Base-by-base conservation (phyloP, 2,113 vertebrate genomes). In the Engystomops pustulosus region DNA sequence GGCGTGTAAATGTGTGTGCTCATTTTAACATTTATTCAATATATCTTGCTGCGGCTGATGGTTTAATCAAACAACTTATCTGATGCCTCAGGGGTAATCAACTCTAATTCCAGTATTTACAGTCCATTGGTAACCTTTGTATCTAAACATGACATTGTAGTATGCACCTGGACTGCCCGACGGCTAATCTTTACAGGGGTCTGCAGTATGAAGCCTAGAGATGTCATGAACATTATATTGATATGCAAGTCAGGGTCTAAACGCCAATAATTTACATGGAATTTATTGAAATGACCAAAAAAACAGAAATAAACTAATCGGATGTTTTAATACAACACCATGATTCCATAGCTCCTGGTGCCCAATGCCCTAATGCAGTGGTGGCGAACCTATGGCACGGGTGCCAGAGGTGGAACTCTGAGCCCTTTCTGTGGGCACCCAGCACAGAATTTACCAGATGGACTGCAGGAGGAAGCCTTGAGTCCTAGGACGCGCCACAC, bases 21-120 rank as follows among this genome's bases (percentile, higher is more conserved):
- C 47, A 55, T 55, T 53, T 25, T 71, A 81, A 41, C 47, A 55
- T 17, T 11, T 38, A 18, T 36, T 70, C 44, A 53, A 55, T 81
- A 71, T 38, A 81, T 81, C 65, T 69, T 55, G 49, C 32, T 55
- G 45, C 55, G 18, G 32, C 67, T 67, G 79, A 81, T 70, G 65
- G 30, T 81, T 70, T 70, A 81, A 81, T 81, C 79, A 70, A 81
- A 70, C 79, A 53, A 51, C n/a, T 70, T 81, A 81, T 81, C 79
- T 70, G 45, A 70, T 53, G 51, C 32, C 79, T 70, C 6, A 32
- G 44, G 65, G 32, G 32, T 38, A 70, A 71, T 55, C 30, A n/a
- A 7, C 47, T 67, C 20, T 67, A 36, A 70, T 53, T 36, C 45
- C 45, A 55, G 11, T 51, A 30, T 58, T 77, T 58, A 58, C 34